phyloP scores from a whole-genome alignment of 2,888 invertebrate species.

The Tanypteryx hageni region DNA sequence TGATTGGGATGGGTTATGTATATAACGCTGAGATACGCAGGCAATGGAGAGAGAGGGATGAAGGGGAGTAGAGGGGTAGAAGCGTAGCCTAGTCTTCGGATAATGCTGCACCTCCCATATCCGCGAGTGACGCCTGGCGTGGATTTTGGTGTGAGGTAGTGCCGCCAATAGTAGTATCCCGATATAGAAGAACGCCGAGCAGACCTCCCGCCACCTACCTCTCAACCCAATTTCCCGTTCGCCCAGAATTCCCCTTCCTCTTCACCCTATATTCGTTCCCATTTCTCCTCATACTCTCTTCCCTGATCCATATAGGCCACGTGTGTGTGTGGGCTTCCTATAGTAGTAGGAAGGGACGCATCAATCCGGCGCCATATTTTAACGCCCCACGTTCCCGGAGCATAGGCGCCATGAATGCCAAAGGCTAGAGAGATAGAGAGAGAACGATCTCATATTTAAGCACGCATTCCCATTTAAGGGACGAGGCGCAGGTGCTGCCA shows the following conservation, averaged over 20 bases:
- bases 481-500: constrained; percentile 6
- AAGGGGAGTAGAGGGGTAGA: too few relatives aligned
- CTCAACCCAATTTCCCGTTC: not conserved
- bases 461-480: constrained; percentile 7
- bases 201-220: too few relatives aligned
- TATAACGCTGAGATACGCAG: not conserved
- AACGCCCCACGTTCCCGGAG: not conserved
- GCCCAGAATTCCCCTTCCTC: not conserved
- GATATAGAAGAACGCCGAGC: not conserved
- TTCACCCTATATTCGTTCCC: not conserved
- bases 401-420: constrained; percentile 3
- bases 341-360: not conserved
- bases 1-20: not conserved
- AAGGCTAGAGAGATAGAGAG: not conserved
- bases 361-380: constrained; percentile 1
- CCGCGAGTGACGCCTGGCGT: not conserved
- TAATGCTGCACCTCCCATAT: not conserved
- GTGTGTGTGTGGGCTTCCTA: not conserved
- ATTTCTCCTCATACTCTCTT: not conserved
- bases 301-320: not conserved
- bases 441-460: constrained; percentile 3
- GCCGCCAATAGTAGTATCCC: not conserved
- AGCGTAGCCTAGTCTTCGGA: not conserved
- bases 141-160: not conserved
- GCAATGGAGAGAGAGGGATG: not conserved